A percentile compares a stretch with the other conserved stretches of the same genome.
Evolutionary conservation across 2,888 invertebrate genomes (phyloP).

Genomic region (Cerceris ruficornis): DNA sequence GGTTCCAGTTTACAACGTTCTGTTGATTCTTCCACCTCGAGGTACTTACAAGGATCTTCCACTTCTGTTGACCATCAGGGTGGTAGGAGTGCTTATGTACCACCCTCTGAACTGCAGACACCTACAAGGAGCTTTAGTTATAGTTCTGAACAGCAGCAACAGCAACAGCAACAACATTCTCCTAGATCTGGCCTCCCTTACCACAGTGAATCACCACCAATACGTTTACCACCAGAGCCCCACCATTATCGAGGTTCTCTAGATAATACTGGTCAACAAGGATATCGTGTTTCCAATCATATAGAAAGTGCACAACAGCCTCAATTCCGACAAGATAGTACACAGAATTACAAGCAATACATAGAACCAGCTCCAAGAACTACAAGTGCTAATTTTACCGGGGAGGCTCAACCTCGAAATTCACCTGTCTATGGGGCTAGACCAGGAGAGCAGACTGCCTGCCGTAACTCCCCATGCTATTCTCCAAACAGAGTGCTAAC

Average conservation of each 20-base stretch:
- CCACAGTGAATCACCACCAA: slow-evolving; percentile 74
- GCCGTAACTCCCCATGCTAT: slow-evolving; percentile 70
- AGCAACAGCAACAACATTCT: slow-evolving; percentile 67
- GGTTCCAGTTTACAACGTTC: slow-evolving; percentile 69
- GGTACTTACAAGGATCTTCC: slow-evolving; percentile 71
- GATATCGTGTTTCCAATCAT: slow-evolving; percentile 67
- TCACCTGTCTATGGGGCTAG: slow-evolving; percentile 72
- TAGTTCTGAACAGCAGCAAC: slow-evolving; percentile 69
- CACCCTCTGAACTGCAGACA: slow-evolving; percentile 78
- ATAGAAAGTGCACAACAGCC: slow-evolving; percentile 65
- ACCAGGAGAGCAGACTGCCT: slow-evolving; percentile 61
- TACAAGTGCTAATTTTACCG: slow-evolving; percentile 64
- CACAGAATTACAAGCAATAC: slow-evolving; percentile 73
- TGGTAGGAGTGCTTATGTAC: slow-evolving; percentile 77
- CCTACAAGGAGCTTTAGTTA: slow-evolving; percentile 70
- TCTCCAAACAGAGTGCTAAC: slow-evolving; percentile 62
- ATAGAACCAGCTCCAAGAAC: slow-evolving; percentile 65
- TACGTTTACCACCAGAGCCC: slow-evolving; percentile 72
- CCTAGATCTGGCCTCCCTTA: slow-evolving; percentile 72
- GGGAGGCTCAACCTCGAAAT: slow-evolving; percentile 71
- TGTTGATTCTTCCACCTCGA: slow-evolving; percentile 55
- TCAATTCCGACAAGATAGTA: slow-evolving; percentile 72
- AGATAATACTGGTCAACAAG: slow-evolving; percentile 61
- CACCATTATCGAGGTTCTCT: slow-evolving; percentile 74
- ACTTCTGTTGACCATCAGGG: slow-evolving; percentile 74